These are phyloP conservation scores for Oxyruncus cristatus DNA, from an alignment of 2,113 vertebrate species.

Conservation along the genomic window DNA sequence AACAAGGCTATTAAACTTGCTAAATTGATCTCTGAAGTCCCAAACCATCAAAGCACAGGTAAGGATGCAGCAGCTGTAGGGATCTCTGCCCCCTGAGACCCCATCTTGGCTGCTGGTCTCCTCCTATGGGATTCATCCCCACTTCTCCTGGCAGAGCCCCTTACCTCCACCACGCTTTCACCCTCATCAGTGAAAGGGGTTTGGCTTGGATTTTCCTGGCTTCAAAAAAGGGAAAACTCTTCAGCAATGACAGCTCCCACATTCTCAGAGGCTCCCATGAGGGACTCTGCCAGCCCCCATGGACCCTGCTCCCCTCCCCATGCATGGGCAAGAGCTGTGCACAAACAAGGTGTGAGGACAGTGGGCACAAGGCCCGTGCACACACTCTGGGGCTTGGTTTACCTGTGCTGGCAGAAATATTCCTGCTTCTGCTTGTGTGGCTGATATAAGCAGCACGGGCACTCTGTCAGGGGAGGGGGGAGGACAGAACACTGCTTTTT, in stretches of 20 bases:
- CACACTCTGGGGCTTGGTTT: accelerated
- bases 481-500: not conserved
- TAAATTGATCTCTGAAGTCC: not conserved
- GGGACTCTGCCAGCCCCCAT: accelerated
- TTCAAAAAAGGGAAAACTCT: not conserved
- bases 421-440: not conserved
- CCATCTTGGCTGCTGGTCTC: not conserved
- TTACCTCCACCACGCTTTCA: not conserved
- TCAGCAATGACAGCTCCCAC: accelerated
- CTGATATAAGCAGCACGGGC: not conserved
- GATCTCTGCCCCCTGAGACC: not conserved
- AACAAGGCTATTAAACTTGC: not conserved
- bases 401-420: accelerated
- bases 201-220: not conserved
- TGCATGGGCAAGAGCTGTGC: accelerated
- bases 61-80: not conserved
- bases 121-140: not conserved
- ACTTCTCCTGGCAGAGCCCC: not conserved
- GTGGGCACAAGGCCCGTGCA: accelerated
- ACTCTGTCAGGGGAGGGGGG: not conserved
- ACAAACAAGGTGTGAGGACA: accelerated
- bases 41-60: not conserved
- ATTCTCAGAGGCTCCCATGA: not conserved
- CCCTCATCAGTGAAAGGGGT: not conserved
- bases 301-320: not conserved